Evolutionary conservation across 2,888 invertebrate species (phyloP).

Genomic region (Drosophila infuscata): DNA sequence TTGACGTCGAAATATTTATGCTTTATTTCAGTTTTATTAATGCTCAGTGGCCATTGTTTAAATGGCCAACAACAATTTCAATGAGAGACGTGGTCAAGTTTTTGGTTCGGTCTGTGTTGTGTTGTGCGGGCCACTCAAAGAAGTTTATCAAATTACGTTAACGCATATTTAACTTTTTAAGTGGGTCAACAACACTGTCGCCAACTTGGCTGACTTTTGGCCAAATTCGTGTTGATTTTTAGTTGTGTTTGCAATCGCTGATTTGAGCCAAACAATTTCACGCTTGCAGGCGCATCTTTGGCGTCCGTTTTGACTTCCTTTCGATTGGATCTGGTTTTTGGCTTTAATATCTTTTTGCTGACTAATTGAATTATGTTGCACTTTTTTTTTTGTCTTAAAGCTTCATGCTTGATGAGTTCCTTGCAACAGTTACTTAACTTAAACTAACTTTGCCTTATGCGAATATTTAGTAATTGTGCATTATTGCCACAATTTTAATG

Average conservation of each 20-base stretch:
- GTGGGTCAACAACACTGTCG: conserved; percentile 52
- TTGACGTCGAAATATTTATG: conserved; percentile 47
- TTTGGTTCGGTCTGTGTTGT: conserved; percentile 29
- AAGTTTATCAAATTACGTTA: conserved; percentile 59
- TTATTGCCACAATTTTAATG: conserved; percentile 46
- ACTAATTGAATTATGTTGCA: conserved; percentile 80
- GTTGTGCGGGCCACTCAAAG: conserved; percentile 47
- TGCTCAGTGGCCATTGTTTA: conserved; percentile 39
- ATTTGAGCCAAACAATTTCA: conserved; percentile 40
- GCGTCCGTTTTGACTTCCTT: conserved; percentile 46
- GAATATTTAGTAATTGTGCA: conserved; percentile 69
- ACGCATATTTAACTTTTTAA: conserved; percentile 32
- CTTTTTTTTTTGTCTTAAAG: conserved; percentile 42
- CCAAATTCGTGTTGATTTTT: conserved; percentile 31
- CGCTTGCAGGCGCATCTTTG: conserved; percentile 58
- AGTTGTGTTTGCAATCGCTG: conserved; percentile 5
- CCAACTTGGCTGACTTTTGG: conserved; percentile 39
- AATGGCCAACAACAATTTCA: conserved; percentile 38
- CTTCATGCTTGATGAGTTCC: conserved; percentile 68
- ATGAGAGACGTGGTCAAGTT: conserved; percentile 54
- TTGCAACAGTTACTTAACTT: conserved; percentile 32
- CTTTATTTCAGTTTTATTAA: conserved; percentile 52
- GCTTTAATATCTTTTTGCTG: conserved; percentile 24
- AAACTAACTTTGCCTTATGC: conserved; percentile 40
- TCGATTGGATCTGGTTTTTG: conserved; percentile 35